Conservation (phyloP, 2,797 vertebrate genomes). For the Masticophis lateralis region DNA sequence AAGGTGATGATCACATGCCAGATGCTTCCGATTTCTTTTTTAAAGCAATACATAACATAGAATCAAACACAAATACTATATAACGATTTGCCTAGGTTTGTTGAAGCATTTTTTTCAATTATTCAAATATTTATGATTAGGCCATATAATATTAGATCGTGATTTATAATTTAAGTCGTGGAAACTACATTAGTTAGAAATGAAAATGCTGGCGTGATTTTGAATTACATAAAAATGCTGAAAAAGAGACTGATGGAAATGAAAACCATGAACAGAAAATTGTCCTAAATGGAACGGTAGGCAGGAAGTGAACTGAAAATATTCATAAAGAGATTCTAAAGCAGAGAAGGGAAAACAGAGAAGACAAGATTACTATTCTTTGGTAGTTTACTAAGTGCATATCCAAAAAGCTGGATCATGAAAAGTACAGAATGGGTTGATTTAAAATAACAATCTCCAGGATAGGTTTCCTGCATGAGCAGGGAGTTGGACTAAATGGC, state of each 20-base stretch:
- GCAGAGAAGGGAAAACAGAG: neutral
- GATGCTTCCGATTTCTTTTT: neutral
- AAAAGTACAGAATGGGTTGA: constrained; percentile 61
- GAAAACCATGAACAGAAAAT: neutral
- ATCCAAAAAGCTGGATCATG: constrained; percentile 67
- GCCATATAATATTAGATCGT: neutral
- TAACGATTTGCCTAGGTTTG: neutral
- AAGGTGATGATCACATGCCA: neutral
- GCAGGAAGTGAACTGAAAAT: neutral
- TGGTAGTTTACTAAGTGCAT: constrained; percentile 44
- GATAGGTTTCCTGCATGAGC: too few relatives aligned
- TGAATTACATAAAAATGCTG: constrained; percentile 14
- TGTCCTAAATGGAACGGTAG: neutral
- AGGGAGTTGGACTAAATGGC: too few relatives aligned
- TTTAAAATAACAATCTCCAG: constrained; percentile 44
- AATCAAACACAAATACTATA: neutral
- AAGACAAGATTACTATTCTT: constrained; percentile 40
- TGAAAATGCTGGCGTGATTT: constrained; percentile 36
- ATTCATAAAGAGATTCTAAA: neutral
- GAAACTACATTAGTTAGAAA: constrained; percentile 23
- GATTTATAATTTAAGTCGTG: neutral
- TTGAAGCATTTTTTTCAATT: neutral
- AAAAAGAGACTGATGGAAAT: neutral
- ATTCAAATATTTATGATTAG: neutral
- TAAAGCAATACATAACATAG: neutral